A percentile compares a stretch with the other conserved stretches of the same genome.
Evolutionary conservation across 2,888 invertebrate genomes (phyloP).

Genomic region (Smittia sp.): DNA sequence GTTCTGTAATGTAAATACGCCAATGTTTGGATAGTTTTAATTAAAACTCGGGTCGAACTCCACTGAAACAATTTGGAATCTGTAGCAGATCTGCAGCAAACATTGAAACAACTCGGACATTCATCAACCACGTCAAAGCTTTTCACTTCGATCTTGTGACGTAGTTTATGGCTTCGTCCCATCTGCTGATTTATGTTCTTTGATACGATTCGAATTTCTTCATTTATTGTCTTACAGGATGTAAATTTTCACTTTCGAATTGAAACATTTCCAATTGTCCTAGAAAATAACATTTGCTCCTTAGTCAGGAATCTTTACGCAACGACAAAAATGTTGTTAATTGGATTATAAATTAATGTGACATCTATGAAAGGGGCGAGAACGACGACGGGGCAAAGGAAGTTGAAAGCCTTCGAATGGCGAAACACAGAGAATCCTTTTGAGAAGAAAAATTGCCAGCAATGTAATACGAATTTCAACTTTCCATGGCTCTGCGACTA

Average conservation of each 20-base stretch:
- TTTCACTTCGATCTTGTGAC: too few species aligned
- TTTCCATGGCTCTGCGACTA: constrained; percentile 11
- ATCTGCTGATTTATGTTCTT: not conserved
- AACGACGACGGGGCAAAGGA: not conserved
- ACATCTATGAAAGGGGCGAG: constrained; percentile 11
- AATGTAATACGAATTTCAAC: constrained; percentile 11
- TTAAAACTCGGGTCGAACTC: not conserved
- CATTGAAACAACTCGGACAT: too few species aligned
- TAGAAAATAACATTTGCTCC: not conserved
- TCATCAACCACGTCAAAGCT: too few species aligned
- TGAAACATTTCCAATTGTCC: not conserved
- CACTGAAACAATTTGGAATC: too few species aligned
- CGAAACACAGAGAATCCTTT: not conserved
- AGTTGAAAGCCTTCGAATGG: not conserved
- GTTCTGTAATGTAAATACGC: not conserved
- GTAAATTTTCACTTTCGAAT: constrained; percentile 27
- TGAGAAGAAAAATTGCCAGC: constrained; percentile 11
- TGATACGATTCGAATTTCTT: constrained; percentile 20
- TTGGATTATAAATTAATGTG: not conserved
- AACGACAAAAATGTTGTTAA: constrained; percentile 24
- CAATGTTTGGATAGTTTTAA: not conserved
- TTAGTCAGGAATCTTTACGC: constrained; percentile 3
- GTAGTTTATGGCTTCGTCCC: too few species aligned
- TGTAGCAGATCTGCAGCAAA: too few species aligned
- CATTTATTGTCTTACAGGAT: constrained; percentile 40